Evolutionary conservation across 2,797 vertebrate genomes (phyloP), one percentile per base, ranked within the genome.

Genomic region (Chelon auratus): DNA sequence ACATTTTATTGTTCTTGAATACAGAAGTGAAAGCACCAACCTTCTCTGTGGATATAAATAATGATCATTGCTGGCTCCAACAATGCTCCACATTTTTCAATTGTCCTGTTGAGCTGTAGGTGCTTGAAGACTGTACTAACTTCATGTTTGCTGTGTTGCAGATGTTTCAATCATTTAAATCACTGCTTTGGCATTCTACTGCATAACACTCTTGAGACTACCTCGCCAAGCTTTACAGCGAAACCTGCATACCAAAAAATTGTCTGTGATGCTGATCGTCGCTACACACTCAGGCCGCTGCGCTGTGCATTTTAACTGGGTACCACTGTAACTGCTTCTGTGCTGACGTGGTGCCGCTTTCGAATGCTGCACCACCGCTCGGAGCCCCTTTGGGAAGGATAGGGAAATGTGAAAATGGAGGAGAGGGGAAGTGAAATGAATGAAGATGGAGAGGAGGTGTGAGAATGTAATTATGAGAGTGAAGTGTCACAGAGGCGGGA

Each of bases 391-490:
- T 68, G 81, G 78, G 85, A 83, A 45, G 51, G 20, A 57, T 40
- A 54, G 60, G 56, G 52, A 68, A 78, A 80, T 72, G 78, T 9
- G 1, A 62, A 75, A 85, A 76, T 56, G 15, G 18, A 59, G 62
- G 17, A 56, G 57, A 80, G 59, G 70, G 51, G 17, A 33, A 62
- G 52, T 70, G 62, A 83, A 87, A 80, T 83, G 77, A 86, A 80
- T 83, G 68, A 75, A 81, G 77, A 85, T 50, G 66, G 71, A 77
- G 63, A 62, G 58, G 72, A 78, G 79, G 73, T 72, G 72, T 71
- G 80, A 65, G 62, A 75, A 79, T 77, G 68, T 83, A 89, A 88
- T 89, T 86, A 86, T 73, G 48, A 80, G 80, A 79, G 54, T 53
- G 77, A 72, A 65, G 58, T 77, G 73, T 69, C 81, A 87, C 76